phyloP scores from a whole-genome alignment of 2,888 invertebrate species.

The Nomada lathburiana region DNA sequence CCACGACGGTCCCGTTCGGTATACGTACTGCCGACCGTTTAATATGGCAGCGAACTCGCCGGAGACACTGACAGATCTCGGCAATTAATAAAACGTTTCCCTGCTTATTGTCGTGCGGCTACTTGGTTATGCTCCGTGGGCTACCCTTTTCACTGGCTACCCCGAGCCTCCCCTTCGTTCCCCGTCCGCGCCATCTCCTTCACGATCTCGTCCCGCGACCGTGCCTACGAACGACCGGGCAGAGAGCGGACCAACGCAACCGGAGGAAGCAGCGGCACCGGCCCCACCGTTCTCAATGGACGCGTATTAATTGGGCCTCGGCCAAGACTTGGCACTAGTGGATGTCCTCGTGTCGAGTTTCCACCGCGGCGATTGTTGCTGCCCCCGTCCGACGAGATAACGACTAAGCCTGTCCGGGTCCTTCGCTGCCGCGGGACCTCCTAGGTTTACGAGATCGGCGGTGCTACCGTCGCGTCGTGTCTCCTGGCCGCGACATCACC shows the following conservation, averaged over 20 bases:
- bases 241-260: conserved; percentile 39
- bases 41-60: conserved; percentile 76
- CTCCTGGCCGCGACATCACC: conserved; percentile 43
- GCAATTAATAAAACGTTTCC: conserved; percentile 84
- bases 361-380: conserved; percentile 79
- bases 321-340: conserved; percentile 81
- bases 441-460: conserved; percentile 66
- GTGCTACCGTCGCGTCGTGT: conserved; percentile 26
- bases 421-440: conserved; percentile 60
- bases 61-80: conserved; percentile 82
- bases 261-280: conserved; percentile 58
- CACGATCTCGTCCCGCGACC: conserved; percentile 52
- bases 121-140: conserved; percentile 78
- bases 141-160: conserved; percentile 77
- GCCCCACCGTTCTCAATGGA: conserved; percentile 77
- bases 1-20: conserved; percentile 74
- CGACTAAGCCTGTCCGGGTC: conserved; percentile 58
- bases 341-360: conserved; percentile 83
- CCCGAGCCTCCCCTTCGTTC: conserved; percentile 39
- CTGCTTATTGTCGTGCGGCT: conserved; percentile 82
- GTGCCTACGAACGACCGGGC: conserved; percentile 47
- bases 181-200: conserved; percentile 56
- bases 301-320: conserved; percentile 83
- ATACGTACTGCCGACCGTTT: conserved; percentile 71
- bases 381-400: conserved; percentile 65